These are phyloP conservation scores for Epinotia brunnichana DNA, from an alignment of 2,888 invertebrate genomes.

Conservation along the genomic window DNA sequence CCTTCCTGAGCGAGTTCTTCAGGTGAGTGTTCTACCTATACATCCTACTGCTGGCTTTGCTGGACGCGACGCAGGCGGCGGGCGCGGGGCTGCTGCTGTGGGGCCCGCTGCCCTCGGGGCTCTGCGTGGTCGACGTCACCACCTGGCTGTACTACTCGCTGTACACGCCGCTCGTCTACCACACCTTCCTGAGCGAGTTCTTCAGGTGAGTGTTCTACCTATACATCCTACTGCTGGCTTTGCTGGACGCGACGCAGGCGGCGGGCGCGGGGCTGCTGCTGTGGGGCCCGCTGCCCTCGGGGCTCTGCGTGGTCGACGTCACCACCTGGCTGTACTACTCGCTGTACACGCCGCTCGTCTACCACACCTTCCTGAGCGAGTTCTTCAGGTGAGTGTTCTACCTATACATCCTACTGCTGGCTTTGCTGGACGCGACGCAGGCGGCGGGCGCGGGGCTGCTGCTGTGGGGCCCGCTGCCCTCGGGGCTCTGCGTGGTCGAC, in stretches of 20 bases:
- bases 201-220: slow-evolving; percentile 84
- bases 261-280: slow-evolving; percentile 88
- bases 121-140: slow-evolving; percentile 90
- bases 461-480: too few species aligned
- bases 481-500: too few species aligned
- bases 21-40: slow-evolving; percentile 78
- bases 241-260: slow-evolving; percentile 80
- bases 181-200: slow-evolving; percentile 91
- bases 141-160: slow-evolving; percentile 90
- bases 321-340: slow-evolving; percentile 91
- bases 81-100: slow-evolving; percentile 88
- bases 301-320: slow-evolving; percentile 89
- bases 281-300: slow-evolving; percentile 84
- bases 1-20: slow-evolving; percentile 91
- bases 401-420: too few species aligned
- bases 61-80: slow-evolving; percentile 83
- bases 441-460: too few species aligned
- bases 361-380: slow-evolving; percentile 90
- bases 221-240: too few species aligned
- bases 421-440: too few species aligned
- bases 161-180: slow-evolving; percentile 91
- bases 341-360: slow-evolving; percentile 90
- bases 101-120: slow-evolving; percentile 84
- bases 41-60: too few species aligned
- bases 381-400: slow-evolving; percentile 86